Evolutionary conservation across 2,797 vertebrate species (phyloP), one percentile per base, ranked within the genome.

Genomic region (Lates japonicus): DNA sequence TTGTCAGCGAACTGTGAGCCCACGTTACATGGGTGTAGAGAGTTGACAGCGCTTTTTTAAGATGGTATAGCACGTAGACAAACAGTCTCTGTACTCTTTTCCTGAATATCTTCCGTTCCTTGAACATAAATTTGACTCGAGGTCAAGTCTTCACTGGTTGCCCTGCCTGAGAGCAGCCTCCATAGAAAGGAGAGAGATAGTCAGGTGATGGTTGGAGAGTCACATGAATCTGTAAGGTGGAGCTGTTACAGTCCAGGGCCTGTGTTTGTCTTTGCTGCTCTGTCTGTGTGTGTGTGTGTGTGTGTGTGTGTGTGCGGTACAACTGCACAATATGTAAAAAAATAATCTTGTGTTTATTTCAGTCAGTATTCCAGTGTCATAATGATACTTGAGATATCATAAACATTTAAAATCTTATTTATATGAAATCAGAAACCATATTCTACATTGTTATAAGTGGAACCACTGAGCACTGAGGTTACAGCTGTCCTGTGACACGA

Each of bases 181-280:
- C 84, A 85, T 87, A 89, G 85, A 90, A 83, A 88, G 65, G 62
- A 82, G 87, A 82, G 87, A 75, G 78, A 83, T 59, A 90, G 91
- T 94, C 93, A 93, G 92, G 91, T 93, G 92, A 93, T 90, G 86
- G 85, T 85, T 89, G 74, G 81, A 88, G 89, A 92, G 90, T 94
- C 92, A 94, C 90, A 93, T 94, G 93, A 92, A 91, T 90, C 90
- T 91, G 87, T 90, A 94, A 93, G 93, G 93, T 94, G 90, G 90
- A 91, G 92, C 87, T 87, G 87, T 81, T 88, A 82, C 85, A 92
- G 90, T 86, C 88, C 71, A 76, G 48, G 67, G 89, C 81, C 82
- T 90, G 84, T 93, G 90, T 92, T 92, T 92, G 92, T 88, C 78
- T 91, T 83, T 82, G 76, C 80, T 82, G 76, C 78, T 87, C 82